Conservation (phyloP, 2,113 vertebrate genomes). For the Thermophis baileyi region DNA sequence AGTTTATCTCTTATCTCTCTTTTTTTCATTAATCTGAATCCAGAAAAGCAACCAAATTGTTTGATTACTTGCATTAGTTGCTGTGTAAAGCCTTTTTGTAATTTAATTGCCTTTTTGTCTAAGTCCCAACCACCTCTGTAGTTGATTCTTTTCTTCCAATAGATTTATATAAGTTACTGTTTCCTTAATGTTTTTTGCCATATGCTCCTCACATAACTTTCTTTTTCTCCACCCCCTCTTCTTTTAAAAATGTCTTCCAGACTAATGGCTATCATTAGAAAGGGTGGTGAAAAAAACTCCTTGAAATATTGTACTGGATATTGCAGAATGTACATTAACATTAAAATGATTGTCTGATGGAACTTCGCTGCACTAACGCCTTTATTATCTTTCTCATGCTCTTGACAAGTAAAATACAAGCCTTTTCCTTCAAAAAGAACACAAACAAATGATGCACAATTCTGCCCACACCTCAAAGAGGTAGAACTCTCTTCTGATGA, state of each 20-base stretch:
- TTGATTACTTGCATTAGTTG: not conserved
- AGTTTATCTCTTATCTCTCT: no score
- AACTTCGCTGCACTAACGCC: not conserved
- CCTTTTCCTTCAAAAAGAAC: not conserved
- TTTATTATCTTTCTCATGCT: not conserved
- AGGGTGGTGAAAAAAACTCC: not conserved
- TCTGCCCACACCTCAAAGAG: not conserved
- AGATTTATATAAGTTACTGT: not conserved
- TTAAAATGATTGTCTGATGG: not conserved
- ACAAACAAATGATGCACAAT: not conserved
- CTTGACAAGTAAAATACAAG: not conserved
- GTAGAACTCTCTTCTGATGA: conserved; percentile 23
- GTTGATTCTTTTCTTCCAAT: not conserved
- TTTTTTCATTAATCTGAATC: not conserved
- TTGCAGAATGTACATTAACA: not conserved
- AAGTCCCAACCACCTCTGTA: not conserved
- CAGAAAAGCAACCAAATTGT: not conserved
- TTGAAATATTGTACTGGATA: not conserved
- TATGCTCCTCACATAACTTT: not conserved
- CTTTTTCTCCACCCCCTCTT: not conserved
- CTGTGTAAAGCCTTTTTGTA: not conserved
- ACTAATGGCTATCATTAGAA: not conserved
- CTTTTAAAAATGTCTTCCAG: not conserved
- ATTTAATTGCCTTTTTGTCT: not conserved
- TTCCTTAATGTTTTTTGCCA: not conserved